Percentiles rank a stretch among this genome's conserved stretches.
phyloP scores from a whole-genome alignment of 2,113 vertebrate species.

The Brachyistius frenatus region DNA sequence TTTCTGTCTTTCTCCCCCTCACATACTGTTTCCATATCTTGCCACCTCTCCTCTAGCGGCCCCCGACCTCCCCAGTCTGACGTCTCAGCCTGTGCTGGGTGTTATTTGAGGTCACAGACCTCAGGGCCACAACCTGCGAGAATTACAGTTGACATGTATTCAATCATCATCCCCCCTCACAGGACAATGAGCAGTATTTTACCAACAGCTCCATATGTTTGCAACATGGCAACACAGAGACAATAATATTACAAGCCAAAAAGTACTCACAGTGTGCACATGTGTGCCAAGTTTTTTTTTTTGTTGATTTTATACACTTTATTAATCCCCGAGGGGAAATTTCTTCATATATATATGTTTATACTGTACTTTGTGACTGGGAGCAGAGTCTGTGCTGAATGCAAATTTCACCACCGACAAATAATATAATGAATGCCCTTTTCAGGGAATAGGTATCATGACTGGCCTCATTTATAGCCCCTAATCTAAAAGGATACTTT shows the following conservation, averaged over 20 bases:
- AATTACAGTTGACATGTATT: slow-evolving; percentile 69
- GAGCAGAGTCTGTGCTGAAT: slow-evolving; percentile 4
- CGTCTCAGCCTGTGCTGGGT: slow-evolving; percentile 46
- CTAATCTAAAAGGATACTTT: not conserved
- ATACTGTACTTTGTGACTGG: slow-evolving; percentile 3
- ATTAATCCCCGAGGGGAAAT: no score
- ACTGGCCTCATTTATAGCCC: not conserved
- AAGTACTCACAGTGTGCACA: not conserved
- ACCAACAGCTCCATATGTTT: slow-evolving; percentile 69
- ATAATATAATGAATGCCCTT: not conserved
- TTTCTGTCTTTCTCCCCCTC: not conserved
- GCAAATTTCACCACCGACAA: not conserved
- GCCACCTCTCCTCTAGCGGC: not conserved
- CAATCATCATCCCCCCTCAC: slow-evolving; percentile 62
- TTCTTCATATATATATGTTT: no score
- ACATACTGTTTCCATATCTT: slow-evolving; percentile 15
- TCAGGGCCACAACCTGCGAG: slow-evolving; percentile 63
- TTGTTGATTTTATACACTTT: no score
- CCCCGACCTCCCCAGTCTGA: slow-evolving; percentile 42
- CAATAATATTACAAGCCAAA: slow-evolving; percentile 40
- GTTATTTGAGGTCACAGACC: slow-evolving; percentile 75
- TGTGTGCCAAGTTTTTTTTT: slow-evolving; percentile 5
- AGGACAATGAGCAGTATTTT: slow-evolving; percentile 69
- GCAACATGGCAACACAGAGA: slow-evolving; percentile 63
- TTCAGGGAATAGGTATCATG: not conserved